phyloP scores from a whole-genome alignment of 2,113 vertebrate species.

The Lepus timidus region DNA sequence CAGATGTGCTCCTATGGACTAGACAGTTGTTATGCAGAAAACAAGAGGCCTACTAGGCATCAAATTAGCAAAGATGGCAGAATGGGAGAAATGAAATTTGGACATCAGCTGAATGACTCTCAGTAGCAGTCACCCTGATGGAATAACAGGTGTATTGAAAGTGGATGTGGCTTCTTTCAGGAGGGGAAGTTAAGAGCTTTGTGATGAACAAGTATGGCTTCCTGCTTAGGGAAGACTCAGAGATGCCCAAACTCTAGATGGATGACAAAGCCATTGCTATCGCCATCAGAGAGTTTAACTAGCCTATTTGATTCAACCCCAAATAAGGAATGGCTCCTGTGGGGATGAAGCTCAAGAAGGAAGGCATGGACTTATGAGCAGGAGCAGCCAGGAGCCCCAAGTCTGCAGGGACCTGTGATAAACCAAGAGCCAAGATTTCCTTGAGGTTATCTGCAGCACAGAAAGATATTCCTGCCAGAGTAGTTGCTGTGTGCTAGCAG shows the following conservation, averaged over 20 bases:
- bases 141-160: background rate
- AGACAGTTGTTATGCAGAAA: slow-evolving; percentile 4
- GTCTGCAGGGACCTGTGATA: background rate
- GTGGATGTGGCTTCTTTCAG: background rate
- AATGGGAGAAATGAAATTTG: background rate
- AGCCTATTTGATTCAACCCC: background rate
- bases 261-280: background rate
- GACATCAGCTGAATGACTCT: background rate
- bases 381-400: background rate
- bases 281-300: background rate
- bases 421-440: background rate
- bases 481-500: too few relatives aligned
- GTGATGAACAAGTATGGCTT: background rate
- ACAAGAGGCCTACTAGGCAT: background rate
- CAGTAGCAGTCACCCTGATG: background rate
- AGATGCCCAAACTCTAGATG: background rate
- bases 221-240: background rate
- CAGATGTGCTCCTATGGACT: background rate
- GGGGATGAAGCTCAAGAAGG: background rate
- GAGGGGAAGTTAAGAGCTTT: background rate
- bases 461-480: background rate
- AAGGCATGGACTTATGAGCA: background rate
- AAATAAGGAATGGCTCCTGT: background rate
- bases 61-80: background rate
- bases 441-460: background rate